A percentile compares a stretch with the other conserved stretches of the same genome.
phyloP scores from a whole-genome alignment of 1,140 invertebrate genomes.

The Drosophila kurseongensis region DNA sequence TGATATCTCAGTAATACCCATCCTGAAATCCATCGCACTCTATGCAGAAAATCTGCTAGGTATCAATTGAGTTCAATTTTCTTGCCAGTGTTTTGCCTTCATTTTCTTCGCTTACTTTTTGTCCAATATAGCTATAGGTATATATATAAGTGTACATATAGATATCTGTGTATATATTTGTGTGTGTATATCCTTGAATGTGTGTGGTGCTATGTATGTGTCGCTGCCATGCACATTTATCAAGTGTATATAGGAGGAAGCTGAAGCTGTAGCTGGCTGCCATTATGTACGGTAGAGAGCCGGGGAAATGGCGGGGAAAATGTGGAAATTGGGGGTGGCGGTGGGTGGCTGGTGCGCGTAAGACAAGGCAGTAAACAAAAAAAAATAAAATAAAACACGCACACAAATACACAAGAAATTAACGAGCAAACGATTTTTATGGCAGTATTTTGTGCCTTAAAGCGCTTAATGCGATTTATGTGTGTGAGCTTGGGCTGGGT shows the following conservation, averaged over 20 bases:
- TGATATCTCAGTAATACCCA: background rate
- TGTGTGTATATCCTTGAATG: slow-evolving; percentile 18
- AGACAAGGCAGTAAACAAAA: slow-evolving; percentile 80
- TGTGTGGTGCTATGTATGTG: slow-evolving; percentile 41
- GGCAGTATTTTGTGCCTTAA: slow-evolving; percentile 82
- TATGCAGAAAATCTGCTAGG: background rate
- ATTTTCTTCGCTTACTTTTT: slow-evolving; percentile 63
- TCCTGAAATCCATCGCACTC: background rate
- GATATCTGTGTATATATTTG: slow-evolving; percentile 15
- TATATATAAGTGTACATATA: slow-evolving; percentile 44
- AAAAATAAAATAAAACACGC: slow-evolving; percentile 67
- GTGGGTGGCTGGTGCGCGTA: slow-evolving; percentile 39
- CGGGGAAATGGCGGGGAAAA: slow-evolving; percentile 15
- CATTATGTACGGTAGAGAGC: slow-evolving; percentile 42
- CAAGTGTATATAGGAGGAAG: slow-evolving; percentile 58
- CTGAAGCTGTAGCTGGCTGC: slow-evolving; percentile 59
- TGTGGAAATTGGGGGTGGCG: slow-evolving; percentile 15
- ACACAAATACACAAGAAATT: slow-evolving; percentile 77
- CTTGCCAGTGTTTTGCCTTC: slow-evolving; percentile 36
- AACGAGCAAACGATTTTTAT: slow-evolving; percentile 83
- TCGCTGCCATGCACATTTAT: slow-evolving; percentile 57
- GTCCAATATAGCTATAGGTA: slow-evolving; percentile 50
- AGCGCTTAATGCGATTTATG: slow-evolving; percentile 81
- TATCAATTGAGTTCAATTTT: slow-evolving; percentile 58
- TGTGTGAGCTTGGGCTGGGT: slow-evolving; percentile 9